These are phyloP conservation scores for Huso huso DNA, from an alignment of 2,797 vertebrate species.

Conservation along the genomic window DNA sequence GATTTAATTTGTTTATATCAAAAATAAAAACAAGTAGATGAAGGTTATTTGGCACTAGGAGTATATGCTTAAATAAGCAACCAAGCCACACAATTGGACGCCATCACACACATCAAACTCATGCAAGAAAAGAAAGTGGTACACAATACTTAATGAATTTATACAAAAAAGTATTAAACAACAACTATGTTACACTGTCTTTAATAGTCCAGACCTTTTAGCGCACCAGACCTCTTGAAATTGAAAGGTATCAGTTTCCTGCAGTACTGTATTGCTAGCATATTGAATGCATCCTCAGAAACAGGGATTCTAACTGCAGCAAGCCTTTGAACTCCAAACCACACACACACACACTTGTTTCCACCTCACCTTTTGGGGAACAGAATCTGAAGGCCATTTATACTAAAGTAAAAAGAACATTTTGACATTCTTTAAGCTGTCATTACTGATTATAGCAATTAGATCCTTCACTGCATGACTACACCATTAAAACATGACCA, in stretches of 20 bases:
- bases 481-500: no score
- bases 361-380: constrained; percentile 62
- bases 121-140: no score
- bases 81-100: not conserved
- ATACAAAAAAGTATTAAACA: no score
- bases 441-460: no score
- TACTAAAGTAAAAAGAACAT: constrained; percentile 50
- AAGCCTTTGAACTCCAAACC: constrained; percentile 18
- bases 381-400: constrained; percentile 61
- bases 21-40: not conserved
- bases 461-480: no score
- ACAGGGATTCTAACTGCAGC: constrained; percentile 5
- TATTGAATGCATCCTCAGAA: not conserved
- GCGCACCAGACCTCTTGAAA: not conserved
- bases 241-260: constrained; percentile 3
- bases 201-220: no score
- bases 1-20: no score
- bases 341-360: constrained; percentile 15
- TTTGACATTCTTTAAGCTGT: not conserved
- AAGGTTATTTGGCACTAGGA: not conserved
- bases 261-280: not conserved
- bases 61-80: not conserved
- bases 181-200: no score
- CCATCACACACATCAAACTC: no score
- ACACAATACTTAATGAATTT: not conserved